Evolutionary conservation across 30 jellyfish, hydroid and myxozoan species (phyloP).

Genomic region (Phacellophora camtschatica): DNA sequence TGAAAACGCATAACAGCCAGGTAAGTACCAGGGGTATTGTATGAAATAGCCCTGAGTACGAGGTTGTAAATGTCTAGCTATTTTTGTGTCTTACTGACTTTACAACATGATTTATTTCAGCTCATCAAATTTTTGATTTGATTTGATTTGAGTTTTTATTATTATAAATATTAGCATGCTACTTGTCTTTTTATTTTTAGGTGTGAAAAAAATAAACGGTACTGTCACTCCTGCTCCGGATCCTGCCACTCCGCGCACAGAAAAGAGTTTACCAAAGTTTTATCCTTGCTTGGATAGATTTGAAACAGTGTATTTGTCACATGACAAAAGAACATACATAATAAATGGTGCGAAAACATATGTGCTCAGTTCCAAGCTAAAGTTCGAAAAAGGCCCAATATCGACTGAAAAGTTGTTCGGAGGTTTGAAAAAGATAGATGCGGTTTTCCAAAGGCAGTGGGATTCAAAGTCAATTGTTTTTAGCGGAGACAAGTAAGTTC

Average conservation of each 20-base stretch:
- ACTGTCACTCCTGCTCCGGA: neutral
- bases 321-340: conserved; percentile 49
- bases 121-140: too few relatives aligned
- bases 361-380: neutral
- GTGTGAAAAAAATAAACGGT: neutral
- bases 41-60: too few relatives aligned
- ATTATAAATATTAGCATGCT: too few relatives aligned
- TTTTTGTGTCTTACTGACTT: too few relatives aligned
- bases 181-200: neutral
- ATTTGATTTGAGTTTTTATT: too few relatives aligned
- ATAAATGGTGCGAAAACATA: conserved; percentile 48
- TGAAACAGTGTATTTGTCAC: conserved; percentile 4
- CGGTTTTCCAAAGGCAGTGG: conserved; percentile 62
- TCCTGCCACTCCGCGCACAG: neutral
- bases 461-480: conserved; percentile 28
- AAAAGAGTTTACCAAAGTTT: neutral
- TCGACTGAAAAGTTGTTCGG: conserved; percentile 21
- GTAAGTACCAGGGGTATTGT: too few relatives aligned
- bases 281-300: neutral
- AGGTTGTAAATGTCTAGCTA: too few relatives aligned
- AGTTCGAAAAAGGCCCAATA: conserved; percentile 52
- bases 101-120: too few relatives aligned
- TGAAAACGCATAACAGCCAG: too few relatives aligned
- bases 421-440: conserved; percentile 47
- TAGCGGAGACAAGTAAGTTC: conserved; percentile 55